These are phyloP conservation scores for Semibalanus balanoides DNA, from an alignment of 1,140 invertebrate species.

Conservation along the genomic window DNA sequence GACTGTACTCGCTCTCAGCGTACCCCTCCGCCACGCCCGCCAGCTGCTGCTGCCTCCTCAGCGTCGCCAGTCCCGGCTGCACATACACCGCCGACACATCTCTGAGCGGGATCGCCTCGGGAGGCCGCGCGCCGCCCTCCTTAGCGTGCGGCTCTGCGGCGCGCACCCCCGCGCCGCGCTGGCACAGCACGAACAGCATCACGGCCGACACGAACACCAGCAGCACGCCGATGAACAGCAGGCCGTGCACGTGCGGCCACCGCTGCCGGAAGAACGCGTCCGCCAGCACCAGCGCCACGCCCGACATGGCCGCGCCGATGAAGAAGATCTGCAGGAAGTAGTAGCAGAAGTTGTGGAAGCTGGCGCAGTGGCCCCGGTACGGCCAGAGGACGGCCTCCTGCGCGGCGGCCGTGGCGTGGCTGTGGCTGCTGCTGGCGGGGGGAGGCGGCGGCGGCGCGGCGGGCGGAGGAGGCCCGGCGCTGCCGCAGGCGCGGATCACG, in stretches of 20 bases:
- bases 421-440: not conserved
- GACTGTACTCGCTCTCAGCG: not conserved
- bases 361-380: not conserved
- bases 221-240: conserved; percentile 3
- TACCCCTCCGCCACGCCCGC: not conserved
- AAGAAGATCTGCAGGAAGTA: not conserved
- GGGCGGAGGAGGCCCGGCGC: not conserved
- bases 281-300: not conserved
- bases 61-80: not conserved
- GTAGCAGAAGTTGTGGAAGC: not conserved
- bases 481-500: not conserved
- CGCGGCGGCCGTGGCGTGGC: not conserved
- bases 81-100: not conserved
- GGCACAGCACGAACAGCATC: conserved; percentile 3
- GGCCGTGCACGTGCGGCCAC: conserved; percentile 3
- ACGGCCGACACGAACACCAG: not conserved
- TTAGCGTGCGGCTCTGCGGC: not conserved
- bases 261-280: not conserved
- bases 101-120: not conserved
- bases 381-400: not conserved
- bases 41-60: not conserved
- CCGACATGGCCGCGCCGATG: not conserved
- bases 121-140: not conserved
- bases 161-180: not conserved
- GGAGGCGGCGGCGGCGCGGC: not conserved